Evolutionary conservation across 92 coral and sea anemone genomes (phyloP), one percentile per base, ranked within the genome.

Genomic region (Epizoanthus scotinus): DNA sequence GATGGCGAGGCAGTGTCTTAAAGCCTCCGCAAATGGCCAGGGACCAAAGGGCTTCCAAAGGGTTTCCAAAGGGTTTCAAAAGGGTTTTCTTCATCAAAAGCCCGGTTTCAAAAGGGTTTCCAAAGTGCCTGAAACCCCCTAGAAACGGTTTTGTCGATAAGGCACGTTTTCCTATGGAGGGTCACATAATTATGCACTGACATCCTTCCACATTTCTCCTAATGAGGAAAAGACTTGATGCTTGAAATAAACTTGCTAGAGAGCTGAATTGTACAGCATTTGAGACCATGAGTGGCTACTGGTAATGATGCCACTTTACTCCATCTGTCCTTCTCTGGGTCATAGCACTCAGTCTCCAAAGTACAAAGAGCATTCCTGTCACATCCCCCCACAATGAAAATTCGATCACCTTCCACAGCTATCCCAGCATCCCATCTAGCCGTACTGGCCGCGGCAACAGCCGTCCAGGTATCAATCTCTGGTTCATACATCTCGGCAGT

Each of bases 341-440:
- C 96, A 78, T 91, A 95, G 72, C 99, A 95, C 78, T 95, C 99
- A 2, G 99, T 95, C 59, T 95, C 99, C 57, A 94, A 66, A 8
- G 99, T 95, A 40, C 99, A 95, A 21, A 95, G 86, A 27, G 99
- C 94, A 85, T 93, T 95, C 86, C 99, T 90, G 89, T 95, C 99
- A 82, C 99, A 95, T 62, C 99, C 99, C 53, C 99, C 99, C 52
- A 95, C 98, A 55, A 95, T 87, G 79, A 84, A 95, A 56, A 95
- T 92, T 47, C 85, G 88, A 54, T 95, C 97, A 71, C 93, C 89
- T 78, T 93, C 99, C 34, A 95, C 99, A 72, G 99, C 96, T 79
- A 95, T 93, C 80, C 98, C 99, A 82, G 99, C 99, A 91, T 95
- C 99, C 99, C 99, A 95, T 59, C 99, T 88, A 53, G 99, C 98